Percentiles rank a stretch among this genome's conserved stretches.
Conservation (phyloP, 2,797 vertebrate genomes). For the Pempheris klunzingeri region DNA sequence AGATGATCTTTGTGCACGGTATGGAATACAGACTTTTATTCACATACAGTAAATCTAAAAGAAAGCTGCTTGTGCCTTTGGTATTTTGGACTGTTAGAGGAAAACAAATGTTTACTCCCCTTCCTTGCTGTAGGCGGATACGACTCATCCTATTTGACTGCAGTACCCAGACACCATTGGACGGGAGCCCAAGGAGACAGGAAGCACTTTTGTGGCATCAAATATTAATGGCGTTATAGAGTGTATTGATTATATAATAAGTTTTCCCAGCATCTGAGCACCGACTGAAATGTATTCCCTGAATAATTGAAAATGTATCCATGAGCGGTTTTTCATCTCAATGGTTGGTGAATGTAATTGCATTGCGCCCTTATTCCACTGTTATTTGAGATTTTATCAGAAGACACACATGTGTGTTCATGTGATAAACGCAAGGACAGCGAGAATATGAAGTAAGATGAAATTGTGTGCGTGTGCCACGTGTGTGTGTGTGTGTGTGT, state of each 20-base stretch:
- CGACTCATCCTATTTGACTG: slow-evolving; percentile 66
- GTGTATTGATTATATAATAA: slow-evolving; percentile 87
- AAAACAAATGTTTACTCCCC: slow-evolving; percentile 60
- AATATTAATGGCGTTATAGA: slow-evolving; percentile 85
- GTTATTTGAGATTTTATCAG: slow-evolving; percentile 80
- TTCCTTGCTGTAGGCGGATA: slow-evolving; percentile 47
- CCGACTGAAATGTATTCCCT: slow-evolving; percentile 83
- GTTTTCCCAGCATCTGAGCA: slow-evolving; percentile 81
- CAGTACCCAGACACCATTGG: slow-evolving; percentile 72
- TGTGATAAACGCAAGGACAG: slow-evolving; percentile 69
- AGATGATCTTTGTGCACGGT: slow-evolving; percentile 11
- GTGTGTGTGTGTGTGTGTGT: slow-evolving; percentile 23
- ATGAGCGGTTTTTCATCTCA: slow-evolving; percentile 83
- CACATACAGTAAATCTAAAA: slow-evolving; percentile 22
- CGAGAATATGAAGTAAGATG: slow-evolving; percentile 62
- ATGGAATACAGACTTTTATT: slow-evolving; percentile 3
- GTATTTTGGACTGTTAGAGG: slow-evolving; percentile 43
- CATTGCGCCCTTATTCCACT: slow-evolving; percentile 69
- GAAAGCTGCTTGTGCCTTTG: slow-evolving; percentile 18
- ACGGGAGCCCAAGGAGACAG: slow-evolving; percentile 79
- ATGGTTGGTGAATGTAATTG: slow-evolving; percentile 79
- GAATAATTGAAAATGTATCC: slow-evolving; percentile 86
- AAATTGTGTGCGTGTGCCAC: slow-evolving; percentile 49
- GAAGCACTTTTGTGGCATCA: slow-evolving; percentile 84
- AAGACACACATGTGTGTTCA: slow-evolving; percentile 63